A percentile compares a stretch with the other conserved stretches of the same genome.
phyloP scores from a whole-genome alignment of 2,888 invertebrate genomes.

The Perizoma affinitatum region DNA sequence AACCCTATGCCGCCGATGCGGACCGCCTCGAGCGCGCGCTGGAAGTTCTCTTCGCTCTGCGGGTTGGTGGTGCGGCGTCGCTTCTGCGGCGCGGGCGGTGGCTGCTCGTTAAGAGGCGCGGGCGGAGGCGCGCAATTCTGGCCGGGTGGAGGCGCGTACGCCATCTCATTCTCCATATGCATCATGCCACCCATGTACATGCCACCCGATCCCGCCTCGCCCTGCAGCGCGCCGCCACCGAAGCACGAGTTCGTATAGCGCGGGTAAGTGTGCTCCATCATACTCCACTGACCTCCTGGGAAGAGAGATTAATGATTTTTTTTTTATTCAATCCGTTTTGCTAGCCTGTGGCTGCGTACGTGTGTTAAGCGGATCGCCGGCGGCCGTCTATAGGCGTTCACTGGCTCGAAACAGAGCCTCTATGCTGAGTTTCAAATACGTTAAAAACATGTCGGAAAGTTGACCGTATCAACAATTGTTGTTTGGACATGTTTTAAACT shows the following conservation, averaged over 20 bases:
- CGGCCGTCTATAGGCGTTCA: neutral
- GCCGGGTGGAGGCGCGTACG: slow-evolving; percentile 58
- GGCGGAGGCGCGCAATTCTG: slow-evolving; percentile 38
- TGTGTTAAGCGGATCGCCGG: neutral
- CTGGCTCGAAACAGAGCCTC: neutral
- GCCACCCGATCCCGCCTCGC: slow-evolving; percentile 35
- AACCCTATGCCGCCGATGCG: slow-evolving; percentile 93
- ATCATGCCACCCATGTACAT: slow-evolving; percentile 82
- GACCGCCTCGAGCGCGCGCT: slow-evolving; percentile 91
- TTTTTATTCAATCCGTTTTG: slow-evolving; percentile 49
- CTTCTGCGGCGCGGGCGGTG: slow-evolving; percentile 76
- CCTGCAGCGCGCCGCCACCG: slow-evolving; percentile 79
- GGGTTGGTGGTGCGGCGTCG: slow-evolving; percentile 90
- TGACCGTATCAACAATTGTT: too few species aligned
- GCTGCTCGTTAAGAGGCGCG: slow-evolving; percentile 47
- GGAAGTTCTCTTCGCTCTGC: slow-evolving; percentile 92
- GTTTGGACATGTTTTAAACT: too few species aligned
- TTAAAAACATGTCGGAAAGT: neutral
- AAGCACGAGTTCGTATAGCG: slow-evolving; percentile 88
- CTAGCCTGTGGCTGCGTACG: neutral
- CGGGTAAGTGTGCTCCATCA: slow-evolving; percentile 92
- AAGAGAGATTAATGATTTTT: slow-evolving; percentile 84
- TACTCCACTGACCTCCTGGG: slow-evolving; percentile 94
- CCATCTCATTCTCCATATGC: slow-evolving; percentile 58
- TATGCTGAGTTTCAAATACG: neutral